A percentile compares a stretch with the other conserved stretches of the same genome.
Conservation (phyloP, 2,888 invertebrate species). For the Drosophila fungiperda region DNA sequence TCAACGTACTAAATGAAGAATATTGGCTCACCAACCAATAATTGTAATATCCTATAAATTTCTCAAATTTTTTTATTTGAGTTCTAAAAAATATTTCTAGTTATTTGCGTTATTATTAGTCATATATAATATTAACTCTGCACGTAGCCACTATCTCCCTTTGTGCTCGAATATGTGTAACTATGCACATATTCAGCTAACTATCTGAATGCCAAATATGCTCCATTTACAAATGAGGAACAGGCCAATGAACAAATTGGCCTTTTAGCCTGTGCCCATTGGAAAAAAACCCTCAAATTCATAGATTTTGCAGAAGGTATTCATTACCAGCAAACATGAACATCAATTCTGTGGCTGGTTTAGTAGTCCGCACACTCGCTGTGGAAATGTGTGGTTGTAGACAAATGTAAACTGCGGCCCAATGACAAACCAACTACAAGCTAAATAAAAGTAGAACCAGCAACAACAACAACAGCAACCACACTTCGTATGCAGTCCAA, state of each 20-base stretch:
- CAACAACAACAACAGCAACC: slow-evolving; percentile 31
- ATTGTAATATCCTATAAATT: background rate
- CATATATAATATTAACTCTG: slow-evolving; percentile 8
- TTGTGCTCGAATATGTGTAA: background rate
- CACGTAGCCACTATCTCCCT: slow-evolving; percentile 1
- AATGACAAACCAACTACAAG: slow-evolving; percentile 62
- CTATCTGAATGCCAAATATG: slow-evolving; percentile 14
- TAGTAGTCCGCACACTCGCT: slow-evolving; percentile 25
- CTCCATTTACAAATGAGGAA: slow-evolving; percentile 20
- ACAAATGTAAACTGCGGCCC: slow-evolving; percentile 71
- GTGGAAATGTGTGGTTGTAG: slow-evolving; percentile 30
- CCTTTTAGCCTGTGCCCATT: slow-evolving; percentile 15
- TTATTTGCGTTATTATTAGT: background rate
- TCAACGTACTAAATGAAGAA: background rate
- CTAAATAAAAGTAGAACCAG: slow-evolving; percentile 66
- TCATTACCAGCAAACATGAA: slow-evolving; percentile 67
- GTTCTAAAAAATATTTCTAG: background rate
- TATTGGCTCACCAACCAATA: background rate
- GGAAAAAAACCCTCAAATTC: slow-evolving; percentile 41
- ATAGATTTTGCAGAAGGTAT: slow-evolving; percentile 58
- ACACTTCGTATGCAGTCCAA: slow-evolving; percentile 16
- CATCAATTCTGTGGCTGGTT: slow-evolving; percentile 67
- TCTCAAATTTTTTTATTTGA: background rate
- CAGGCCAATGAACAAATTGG: slow-evolving; percentile 44
- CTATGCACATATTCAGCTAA: slow-evolving; percentile 1